Percentiles rank a stretch among this genome's conserved stretches.
Evolutionary conservation across 2,797 vertebrate genomes (phyloP).

Genomic region (Forpus xanthops): DNA sequence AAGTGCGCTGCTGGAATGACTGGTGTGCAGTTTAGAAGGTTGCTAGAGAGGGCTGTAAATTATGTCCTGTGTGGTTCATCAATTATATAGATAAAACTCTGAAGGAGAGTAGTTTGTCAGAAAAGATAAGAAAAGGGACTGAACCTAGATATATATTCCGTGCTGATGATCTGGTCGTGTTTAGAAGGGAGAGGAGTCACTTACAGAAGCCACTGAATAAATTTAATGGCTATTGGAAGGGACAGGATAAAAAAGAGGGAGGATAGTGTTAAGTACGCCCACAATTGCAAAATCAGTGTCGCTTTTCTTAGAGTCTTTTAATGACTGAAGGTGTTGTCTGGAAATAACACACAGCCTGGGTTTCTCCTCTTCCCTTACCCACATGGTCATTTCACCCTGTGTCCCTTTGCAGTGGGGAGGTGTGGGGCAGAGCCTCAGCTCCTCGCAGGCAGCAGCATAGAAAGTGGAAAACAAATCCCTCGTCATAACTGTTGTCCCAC

Average conservation of each 20-base stretch:
- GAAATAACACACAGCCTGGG: background rate
- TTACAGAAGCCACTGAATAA: constrained; percentile 63
- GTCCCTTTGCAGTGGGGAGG: background rate
- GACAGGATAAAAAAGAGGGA: constrained; percentile 41
- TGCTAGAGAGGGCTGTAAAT: constrained; percentile 40
- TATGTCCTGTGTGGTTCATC: constrained; percentile 30
- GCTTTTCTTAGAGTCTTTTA: background rate
- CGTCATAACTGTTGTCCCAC: background rate
- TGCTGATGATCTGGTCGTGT: constrained; percentile 49
- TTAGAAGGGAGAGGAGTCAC: constrained; percentile 52
- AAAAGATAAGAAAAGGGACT: constrained; percentile 53
- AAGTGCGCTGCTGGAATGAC: background rate
- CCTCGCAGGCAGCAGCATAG: background rate
- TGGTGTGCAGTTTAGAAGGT: constrained; percentile 38
- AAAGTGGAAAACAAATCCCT: background rate
- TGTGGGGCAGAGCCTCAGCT: background rate
- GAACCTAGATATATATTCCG: constrained; percentile 63
- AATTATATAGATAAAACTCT: constrained; percentile 57
- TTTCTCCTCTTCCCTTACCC: background rate
- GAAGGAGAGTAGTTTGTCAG: constrained; percentile 67
- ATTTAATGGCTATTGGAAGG: constrained; percentile 56
- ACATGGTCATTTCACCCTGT: background rate
- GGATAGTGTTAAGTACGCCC: constrained; percentile 29
- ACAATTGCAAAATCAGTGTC: background rate
- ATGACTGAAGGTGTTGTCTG: background rate